A percentile compares a stretch with the other conserved stretches of the same genome.
phyloP scores from a whole-genome alignment of 2,797 vertebrate species.

The Margarornis squamiger region DNA sequence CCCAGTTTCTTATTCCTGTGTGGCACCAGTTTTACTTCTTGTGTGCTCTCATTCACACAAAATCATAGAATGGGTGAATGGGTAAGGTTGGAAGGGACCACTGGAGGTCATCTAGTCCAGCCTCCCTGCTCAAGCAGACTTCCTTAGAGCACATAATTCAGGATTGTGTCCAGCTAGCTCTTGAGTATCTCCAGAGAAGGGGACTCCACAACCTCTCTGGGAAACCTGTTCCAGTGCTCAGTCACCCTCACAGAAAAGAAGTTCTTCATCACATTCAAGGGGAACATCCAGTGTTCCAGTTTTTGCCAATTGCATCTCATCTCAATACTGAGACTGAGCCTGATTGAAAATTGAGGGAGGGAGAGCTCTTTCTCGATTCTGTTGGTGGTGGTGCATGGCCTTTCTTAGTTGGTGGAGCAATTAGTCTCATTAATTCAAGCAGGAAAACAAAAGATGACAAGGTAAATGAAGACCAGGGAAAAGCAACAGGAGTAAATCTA shows the following conservation, averaged over 20 bases:
- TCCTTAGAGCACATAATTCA: background rate
- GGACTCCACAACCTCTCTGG: background rate
- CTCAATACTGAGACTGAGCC: background rate
- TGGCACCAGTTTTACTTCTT: background rate
- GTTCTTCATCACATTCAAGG: background rate
- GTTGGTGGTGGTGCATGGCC: background rate
- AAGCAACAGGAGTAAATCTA: background rate
- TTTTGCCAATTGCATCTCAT: background rate
- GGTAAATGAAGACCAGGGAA: background rate
- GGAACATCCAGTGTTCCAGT: background rate
- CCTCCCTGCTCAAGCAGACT: background rate
- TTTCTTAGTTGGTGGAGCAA: background rate
- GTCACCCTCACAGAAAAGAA: background rate
- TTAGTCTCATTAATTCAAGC: background rate
- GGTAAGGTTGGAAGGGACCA: background rate
- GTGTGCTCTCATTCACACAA: background rate
- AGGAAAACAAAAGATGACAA: background rate
- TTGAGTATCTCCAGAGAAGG: background rate
- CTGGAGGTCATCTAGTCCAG: background rate
- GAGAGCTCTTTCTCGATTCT: background rate
- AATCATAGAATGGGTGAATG: background rate
- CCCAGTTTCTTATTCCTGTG: background rate
- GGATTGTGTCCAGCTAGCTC: background rate
- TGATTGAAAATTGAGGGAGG: background rate
- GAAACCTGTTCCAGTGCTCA: background rate